Conservation (phyloP, 2,797 vertebrate species). For the Ptychadena robeensis region DNA sequence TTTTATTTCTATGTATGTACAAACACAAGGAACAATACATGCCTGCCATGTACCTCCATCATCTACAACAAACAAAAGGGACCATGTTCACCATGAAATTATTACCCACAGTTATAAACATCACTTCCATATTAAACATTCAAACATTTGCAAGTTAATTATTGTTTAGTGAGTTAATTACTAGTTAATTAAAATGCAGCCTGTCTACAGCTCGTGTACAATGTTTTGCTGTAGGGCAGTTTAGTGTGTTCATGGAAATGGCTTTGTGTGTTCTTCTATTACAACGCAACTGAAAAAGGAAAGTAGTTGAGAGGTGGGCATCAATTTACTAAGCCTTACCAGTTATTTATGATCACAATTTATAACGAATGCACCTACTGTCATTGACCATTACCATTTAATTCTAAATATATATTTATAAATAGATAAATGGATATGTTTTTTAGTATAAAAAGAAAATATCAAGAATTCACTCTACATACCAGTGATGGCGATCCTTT, state of each 20-base stretch:
- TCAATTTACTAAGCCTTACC: no score
- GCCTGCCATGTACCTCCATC: background rate
- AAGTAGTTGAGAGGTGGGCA: background rate
- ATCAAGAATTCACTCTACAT: no score
- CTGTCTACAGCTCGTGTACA: background rate
- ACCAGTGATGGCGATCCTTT: no score
- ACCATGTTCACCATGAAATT: conserved; percentile 20
- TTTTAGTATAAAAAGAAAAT: no score
- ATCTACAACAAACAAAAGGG: background rate
- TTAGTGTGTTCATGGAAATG: background rate
- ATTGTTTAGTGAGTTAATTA: conserved; percentile 23
- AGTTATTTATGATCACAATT: no score
- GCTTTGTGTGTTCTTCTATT: background rate
- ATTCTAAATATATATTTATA: no score
- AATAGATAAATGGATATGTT: no score
- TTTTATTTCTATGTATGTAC: background rate
- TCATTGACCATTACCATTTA: no score
- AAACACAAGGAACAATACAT: background rate
- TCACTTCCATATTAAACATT: background rate
- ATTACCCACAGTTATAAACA: conserved; percentile 17
- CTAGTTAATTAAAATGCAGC: conserved; percentile 19
- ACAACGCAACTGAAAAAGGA: background rate
- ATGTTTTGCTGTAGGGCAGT: conserved; percentile 9
- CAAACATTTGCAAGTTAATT: conserved; percentile 24
- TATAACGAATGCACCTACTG: no score